These are phyloP conservation scores for Agelaius phoeniceus DNA, from an alignment of 2,113 vertebrate species.

Conservation along the genomic window DNA sequence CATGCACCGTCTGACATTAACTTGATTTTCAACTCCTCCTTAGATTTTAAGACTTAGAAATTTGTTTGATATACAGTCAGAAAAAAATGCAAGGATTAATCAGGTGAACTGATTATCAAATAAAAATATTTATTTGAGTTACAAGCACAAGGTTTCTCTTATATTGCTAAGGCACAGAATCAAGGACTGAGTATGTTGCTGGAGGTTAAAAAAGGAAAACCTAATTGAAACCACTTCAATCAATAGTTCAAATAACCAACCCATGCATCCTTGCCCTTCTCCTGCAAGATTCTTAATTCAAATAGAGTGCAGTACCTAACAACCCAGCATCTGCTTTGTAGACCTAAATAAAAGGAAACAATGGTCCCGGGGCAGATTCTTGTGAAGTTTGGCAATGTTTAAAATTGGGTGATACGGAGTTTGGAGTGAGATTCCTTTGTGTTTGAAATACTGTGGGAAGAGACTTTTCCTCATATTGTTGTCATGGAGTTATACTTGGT, in stretches of 20 bases:
- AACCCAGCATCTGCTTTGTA: neutral
- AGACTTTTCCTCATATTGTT: neutral
- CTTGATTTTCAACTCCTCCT: neutral
- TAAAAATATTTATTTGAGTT: slow-evolving; percentile 35
- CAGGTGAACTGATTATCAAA: neutral
- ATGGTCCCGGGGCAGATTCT: neutral
- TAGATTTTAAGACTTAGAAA: neutral
- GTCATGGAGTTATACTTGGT: neutral
- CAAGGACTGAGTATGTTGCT: neutral
- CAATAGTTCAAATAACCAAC: neutral
- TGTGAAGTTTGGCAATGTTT: neutral
- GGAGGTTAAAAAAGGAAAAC: neutral
- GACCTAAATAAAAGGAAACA: neutral
- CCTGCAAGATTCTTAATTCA: neutral
- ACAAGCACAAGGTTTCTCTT: neutral
- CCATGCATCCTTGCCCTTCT: neutral
- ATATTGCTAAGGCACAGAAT: neutral
- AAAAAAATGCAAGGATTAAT: neutral
- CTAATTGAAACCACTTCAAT: neutral
- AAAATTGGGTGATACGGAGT: neutral
- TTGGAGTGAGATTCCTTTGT: neutral
- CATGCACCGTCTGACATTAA: neutral
- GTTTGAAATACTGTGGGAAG: neutral
- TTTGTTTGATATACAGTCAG: neutral
- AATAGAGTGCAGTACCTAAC: neutral